Percentiles rank a stretch among this genome's conserved stretches.
phyloP scores from a whole-genome alignment of 2,113 vertebrate genomes.

The Prolemur simus region DNA sequence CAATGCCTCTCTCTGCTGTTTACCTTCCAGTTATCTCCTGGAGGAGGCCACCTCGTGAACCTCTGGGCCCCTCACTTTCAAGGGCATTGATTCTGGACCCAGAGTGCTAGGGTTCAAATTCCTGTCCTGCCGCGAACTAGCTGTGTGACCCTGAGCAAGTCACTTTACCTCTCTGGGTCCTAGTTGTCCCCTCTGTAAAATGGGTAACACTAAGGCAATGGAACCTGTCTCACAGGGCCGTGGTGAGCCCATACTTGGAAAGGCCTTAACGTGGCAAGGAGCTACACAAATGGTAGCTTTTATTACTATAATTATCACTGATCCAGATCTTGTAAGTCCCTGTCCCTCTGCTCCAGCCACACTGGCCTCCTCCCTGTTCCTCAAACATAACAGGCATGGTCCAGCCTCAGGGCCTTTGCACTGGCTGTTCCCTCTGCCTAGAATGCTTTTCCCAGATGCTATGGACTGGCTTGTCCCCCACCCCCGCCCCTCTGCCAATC shows the following conservation, averaged over 20 bases:
- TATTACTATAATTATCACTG: neutral
- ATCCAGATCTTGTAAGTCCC: neutral
- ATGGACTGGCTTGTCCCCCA: neutral
- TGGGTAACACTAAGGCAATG: neutral
- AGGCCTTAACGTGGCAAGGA: neutral
- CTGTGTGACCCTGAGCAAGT: neutral
- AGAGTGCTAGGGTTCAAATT: neutral
- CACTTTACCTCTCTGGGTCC: neutral
- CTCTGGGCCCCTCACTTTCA: neutral
- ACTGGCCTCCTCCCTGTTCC: neutral
- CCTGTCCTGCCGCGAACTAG: neutral
- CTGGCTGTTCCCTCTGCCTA: neutral
- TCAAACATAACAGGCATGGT: neutral
- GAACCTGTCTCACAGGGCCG: neutral
- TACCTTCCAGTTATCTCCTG: neutral
- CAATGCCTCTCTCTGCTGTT: rapidly evolving
- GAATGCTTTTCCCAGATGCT: neutral
- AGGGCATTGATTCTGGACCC: neutral
- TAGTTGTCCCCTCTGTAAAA: neutral
- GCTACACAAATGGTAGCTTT: neutral
- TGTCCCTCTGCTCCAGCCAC: neutral
- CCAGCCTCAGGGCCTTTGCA: neutral
- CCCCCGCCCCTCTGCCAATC: neutral
- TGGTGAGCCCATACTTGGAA: neutral
- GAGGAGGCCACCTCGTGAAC: neutral